Conservation (phyloP, 2,113 vertebrate species). For the Aix galericulata region DNA sequence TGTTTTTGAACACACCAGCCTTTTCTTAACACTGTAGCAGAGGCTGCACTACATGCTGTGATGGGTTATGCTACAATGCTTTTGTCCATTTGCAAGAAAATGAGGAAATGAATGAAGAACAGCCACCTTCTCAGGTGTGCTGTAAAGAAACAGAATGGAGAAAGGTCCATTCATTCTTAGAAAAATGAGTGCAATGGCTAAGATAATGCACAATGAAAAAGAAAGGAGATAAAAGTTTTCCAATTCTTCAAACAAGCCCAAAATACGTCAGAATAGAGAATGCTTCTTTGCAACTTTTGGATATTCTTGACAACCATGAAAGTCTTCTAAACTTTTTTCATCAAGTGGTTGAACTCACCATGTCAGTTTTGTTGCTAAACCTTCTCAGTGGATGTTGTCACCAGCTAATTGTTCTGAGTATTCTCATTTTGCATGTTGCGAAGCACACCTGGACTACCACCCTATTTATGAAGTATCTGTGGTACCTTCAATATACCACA, state of each 20-base stretch:
- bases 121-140: neutral
- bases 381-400: rapidly evolving
- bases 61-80: neutral
- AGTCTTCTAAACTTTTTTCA: neutral
- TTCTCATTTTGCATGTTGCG: neutral
- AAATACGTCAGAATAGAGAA: neutral
- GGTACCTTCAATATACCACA: rapidly evolving
- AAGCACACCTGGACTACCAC: neutral
- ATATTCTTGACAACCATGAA: neutral
- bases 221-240: neutral
- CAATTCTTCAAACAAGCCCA: neutral
- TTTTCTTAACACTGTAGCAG: neutral
- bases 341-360: neutral
- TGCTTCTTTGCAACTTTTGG: neutral
- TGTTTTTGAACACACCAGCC: neutral
- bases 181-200: neutral
- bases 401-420: neutral
- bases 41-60: rapidly evolving
- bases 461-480: neutral
- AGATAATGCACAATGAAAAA: neutral
- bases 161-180: too few species aligned
- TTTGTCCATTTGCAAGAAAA: neutral
- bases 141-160: neutral
- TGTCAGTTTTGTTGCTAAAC: neutral
- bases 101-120: neutral